A percentile compares a stretch with the other conserved stretches of the same genome.
These are phyloP conservation scores for Mustela nigripes DNA, from an alignment of 2,113 vertebrate genomes.

Conservation along the genomic window DNA sequence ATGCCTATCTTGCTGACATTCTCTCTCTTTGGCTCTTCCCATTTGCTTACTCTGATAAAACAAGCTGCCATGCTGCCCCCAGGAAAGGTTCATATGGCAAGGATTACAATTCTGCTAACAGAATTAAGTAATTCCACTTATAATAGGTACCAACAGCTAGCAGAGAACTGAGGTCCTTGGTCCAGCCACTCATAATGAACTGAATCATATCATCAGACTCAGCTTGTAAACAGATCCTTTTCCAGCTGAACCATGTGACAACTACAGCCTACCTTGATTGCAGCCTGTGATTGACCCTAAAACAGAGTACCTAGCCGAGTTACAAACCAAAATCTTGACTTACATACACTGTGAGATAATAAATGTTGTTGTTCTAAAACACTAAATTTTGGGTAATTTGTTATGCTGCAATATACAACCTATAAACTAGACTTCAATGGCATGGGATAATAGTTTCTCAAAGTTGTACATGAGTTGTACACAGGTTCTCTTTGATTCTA, in stretches of 20 bases:
- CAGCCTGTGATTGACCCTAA: not conserved
- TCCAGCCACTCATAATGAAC: not conserved
- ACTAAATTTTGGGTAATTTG: conserved; percentile 3
- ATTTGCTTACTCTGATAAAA: conserved; percentile 21
- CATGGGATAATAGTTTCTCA: conserved; percentile 19
- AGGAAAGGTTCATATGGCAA: not conserved
- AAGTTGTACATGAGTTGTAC: not conserved
- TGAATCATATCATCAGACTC: not conserved
- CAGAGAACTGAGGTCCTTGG: not conserved
- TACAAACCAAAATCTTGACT: not conserved
- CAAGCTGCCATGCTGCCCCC: not conserved
- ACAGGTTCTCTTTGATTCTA: conserved; percentile 22
- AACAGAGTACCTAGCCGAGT: not conserved
- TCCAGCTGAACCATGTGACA: not conserved
- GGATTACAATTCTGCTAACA: not conserved
- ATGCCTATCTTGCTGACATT: not conserved
- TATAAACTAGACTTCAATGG: not conserved
- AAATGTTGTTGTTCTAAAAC: conserved; percentile 39
- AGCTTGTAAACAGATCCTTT: conserved; percentile 28
- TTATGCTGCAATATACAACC: conserved; percentile 15
- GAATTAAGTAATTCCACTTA: conserved; percentile 1
- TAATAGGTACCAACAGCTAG: not conserved
- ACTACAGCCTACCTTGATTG: not conserved
- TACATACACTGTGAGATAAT: conserved; percentile 37
- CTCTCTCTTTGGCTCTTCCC: not conserved